Conservation (phyloP, 2,888 invertebrate species). For the Cephus pygmeus region DNA sequence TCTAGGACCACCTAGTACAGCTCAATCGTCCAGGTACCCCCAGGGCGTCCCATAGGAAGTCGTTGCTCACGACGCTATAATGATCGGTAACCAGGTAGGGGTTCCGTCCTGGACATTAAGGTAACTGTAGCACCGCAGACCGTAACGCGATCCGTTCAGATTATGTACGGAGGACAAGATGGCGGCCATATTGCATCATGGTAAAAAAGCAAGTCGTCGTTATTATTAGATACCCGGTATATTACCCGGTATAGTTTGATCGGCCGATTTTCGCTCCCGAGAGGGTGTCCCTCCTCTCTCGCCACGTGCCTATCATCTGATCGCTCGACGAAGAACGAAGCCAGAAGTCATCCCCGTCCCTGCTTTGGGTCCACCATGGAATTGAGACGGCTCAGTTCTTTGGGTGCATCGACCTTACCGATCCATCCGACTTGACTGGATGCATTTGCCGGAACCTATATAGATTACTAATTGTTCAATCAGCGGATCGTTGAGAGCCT, state of each 20-base stretch:
- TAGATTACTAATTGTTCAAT: not conserved
- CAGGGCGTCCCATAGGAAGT: not conserved
- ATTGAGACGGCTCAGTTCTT: not conserved
- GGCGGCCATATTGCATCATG: not conserved
- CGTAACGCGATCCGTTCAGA: conserved; percentile 46
- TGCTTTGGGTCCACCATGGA: not conserved
- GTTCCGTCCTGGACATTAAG: conserved; percentile 48
- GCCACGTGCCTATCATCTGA: not conserved
- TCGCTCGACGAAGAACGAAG: not conserved
- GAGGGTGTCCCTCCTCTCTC: not conserved
- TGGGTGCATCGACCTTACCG: not conserved
- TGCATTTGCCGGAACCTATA: not conserved
- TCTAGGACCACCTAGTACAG: not conserved
- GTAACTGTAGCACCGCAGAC: conserved; percentile 57
- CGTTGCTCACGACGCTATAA: not conserved
- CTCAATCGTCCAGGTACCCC: not conserved
- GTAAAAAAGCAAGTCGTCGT: conserved; percentile 31
- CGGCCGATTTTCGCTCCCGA: conserved; percentile 18
- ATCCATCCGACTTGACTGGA: not conserved
- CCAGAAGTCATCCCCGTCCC: not conserved
- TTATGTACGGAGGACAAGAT: not conserved
- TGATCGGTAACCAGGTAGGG: not conserved
- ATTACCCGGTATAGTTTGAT: conserved; percentile 27
- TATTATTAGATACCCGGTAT: conserved; percentile 44
- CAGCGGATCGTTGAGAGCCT: not conserved